Conservation (phyloP, 2,113 vertebrate species). For the Dermatemys mawii region DNA sequence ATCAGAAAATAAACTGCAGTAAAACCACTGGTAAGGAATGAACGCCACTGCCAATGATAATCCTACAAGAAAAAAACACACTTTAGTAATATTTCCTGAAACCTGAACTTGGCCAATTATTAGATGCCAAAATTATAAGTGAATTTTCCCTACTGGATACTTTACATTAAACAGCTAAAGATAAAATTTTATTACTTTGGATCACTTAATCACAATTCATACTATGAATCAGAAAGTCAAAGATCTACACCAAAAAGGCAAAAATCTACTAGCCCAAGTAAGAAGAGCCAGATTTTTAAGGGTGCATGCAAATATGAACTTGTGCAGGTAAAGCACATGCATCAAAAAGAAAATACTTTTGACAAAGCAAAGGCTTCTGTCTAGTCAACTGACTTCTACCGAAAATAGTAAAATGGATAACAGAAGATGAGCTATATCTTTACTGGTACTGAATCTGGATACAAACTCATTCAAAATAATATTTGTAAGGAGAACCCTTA, state of each 20-base stretch:
- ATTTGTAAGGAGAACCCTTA: neutral
- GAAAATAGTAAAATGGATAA: neutral
- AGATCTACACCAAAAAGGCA: neutral
- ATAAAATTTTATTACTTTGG: neutral
- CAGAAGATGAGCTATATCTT: neutral
- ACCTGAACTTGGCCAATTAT: neutral
- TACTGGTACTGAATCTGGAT: neutral
- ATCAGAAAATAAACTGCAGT: slow-evolving; percentile 96
- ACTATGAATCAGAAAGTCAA: neutral
- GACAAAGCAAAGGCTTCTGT: neutral
- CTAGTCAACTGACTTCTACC: neutral
- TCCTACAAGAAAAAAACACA: slow-evolving; percentile 79
- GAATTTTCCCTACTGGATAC: neutral
- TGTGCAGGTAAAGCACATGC: fast-evolving
- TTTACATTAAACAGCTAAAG: neutral
- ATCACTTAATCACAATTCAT: neutral
- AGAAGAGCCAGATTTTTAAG: neutral
- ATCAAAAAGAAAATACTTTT: neutral
- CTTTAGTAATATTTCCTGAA: neutral
- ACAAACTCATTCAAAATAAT: neutral
- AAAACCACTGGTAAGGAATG: slow-evolving; percentile 97
- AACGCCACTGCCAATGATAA: slow-evolving; percentile 99
- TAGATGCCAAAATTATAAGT: neutral
- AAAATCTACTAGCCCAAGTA: neutral
- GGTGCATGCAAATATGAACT: neutral